Evolutionary conservation across 2,113 vertebrate species (phyloP).

Genomic region (Dicentrarchus labrax): DNA sequence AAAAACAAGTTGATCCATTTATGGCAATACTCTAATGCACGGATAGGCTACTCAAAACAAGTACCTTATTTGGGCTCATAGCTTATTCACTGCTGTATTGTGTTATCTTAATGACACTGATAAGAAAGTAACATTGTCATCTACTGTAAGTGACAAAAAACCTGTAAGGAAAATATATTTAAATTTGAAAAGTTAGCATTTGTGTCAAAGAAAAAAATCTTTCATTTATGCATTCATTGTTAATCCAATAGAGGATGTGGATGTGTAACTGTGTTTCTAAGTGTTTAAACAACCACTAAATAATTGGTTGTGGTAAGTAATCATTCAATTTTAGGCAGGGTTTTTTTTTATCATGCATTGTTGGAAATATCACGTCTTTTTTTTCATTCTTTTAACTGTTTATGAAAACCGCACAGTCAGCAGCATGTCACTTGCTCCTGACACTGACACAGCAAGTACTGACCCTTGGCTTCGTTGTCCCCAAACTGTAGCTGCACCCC

Average conservation of each 20-base stretch:
- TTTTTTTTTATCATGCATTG: neutral
- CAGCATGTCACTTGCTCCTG: constrained; percentile 25
- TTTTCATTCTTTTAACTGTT: neutral
- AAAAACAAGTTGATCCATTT: neutral
- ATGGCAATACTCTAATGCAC: neutral
- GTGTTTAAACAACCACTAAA: too few species aligned
- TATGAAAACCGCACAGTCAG: constrained; percentile 31
- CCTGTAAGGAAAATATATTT: neutral
- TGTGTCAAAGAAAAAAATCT: neutral
- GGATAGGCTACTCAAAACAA: neutral
- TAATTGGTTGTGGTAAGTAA: too few species aligned
- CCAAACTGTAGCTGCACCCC: constrained; percentile 47
- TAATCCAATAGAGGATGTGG: too few species aligned
- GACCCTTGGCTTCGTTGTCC: constrained; percentile 45
- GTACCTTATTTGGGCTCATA: neutral
- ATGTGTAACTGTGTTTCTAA: too few species aligned
- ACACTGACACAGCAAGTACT: constrained; percentile 45
- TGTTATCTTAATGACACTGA: neutral
- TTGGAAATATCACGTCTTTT: neutral
- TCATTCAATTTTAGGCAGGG: too few species aligned
- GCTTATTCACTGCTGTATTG: neutral
- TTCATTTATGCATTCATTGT: too few species aligned
- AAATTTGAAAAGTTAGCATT: neutral
- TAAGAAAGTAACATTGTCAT: neutral
- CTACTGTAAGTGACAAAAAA: neutral